Evolutionary conservation across 2,113 vertebrate genomes (phyloP), one percentile per base, ranked within the genome.

Genomic region (Psettodes erumei): DNA sequence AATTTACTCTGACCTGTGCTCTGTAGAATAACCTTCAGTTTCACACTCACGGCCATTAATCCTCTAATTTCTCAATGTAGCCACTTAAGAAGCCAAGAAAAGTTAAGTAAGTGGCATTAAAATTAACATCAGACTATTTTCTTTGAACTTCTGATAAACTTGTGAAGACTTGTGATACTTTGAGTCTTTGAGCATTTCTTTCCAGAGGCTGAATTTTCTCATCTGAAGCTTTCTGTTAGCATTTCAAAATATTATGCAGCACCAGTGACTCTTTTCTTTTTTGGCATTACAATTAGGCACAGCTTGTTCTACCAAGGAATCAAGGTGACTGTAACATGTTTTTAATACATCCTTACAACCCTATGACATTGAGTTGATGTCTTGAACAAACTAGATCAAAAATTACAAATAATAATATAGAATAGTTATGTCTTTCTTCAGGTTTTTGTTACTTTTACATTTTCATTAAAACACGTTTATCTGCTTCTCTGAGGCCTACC

Each of bases 1-100:
- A 76, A 83, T 90, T 89, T 77, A 43, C 28, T 76, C 32, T 82
- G 83, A 90, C 82, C 84, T 82, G 72, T 68, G 72, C 55, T 67
- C 42, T 61, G 19, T 19, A 18, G 61, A 32, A 54, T 48, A 59
- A 86, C 84, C 89, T 86, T 86, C 72, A 75, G 8, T 33, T 79
- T 80, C 40, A 75, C 60, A 81, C 43, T 32, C 18, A 16, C 21
- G 37, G 37, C 48, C 79, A 86, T 86, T 82, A 75, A 80, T 81
- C 59, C 59, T 73, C 48, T 21, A 6, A 55, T 66, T 63, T 77
- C 18, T 19, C 8, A 0, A 67, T 65, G 65, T 28, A 38, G 47
- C 50, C 27, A 58, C 32, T 21, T 37, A 33, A 59, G 21, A 67
- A 55, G 54, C 56, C 61, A 33, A 16, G 21, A 18, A 25, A 32